A percentile compares a stretch with the other conserved stretches of the same genome.
Evolutionary conservation across 2,888 invertebrate genomes (phyloP).

Genomic region (Drosophila tanythrix): DNA sequence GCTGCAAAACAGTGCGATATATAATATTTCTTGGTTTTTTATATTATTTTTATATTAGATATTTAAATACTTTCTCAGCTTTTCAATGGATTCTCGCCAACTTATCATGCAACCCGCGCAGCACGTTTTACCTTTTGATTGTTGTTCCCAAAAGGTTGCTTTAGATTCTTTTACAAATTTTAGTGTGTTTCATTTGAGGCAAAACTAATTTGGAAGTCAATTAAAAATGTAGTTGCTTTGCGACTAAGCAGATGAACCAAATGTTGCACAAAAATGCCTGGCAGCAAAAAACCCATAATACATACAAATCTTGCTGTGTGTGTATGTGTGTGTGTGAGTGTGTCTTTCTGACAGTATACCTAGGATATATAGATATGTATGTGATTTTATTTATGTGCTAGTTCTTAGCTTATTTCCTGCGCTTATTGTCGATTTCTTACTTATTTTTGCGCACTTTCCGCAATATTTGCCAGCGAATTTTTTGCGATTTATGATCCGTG

Average conservation of each 20-base stretch:
- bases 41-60: not conserved
- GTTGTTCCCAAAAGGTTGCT: constrained; percentile 1
- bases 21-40: too few relatives aligned
- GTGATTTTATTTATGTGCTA: constrained; percentile 46
- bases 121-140: constrained; percentile 1
- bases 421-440: constrained; percentile 78
- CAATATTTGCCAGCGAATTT: constrained; percentile 73
- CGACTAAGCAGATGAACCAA: constrained; percentile 33
- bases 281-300: constrained; percentile 13
- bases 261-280: not conserved
- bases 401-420: constrained; percentile 69
- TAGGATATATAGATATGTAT: constrained; percentile 9
- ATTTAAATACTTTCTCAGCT: not conserved
- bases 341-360: not conserved
- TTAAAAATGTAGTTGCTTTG: constrained; percentile 60
- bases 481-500: constrained; percentile 75
- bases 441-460: constrained; percentile 74
- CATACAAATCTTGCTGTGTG: not conserved
- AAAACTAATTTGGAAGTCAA: constrained; percentile 76
- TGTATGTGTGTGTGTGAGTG: not conserved
- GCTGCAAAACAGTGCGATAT: not conserved
- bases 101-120: not conserved
- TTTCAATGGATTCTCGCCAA: not conserved
- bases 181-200: constrained; percentile 47
- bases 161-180: constrained; percentile 10